These are phyloP conservation scores for Hirtodrosophila cameraria DNA, from an alignment of 2,888 invertebrate genomes.

Conservation along the genomic window DNA sequence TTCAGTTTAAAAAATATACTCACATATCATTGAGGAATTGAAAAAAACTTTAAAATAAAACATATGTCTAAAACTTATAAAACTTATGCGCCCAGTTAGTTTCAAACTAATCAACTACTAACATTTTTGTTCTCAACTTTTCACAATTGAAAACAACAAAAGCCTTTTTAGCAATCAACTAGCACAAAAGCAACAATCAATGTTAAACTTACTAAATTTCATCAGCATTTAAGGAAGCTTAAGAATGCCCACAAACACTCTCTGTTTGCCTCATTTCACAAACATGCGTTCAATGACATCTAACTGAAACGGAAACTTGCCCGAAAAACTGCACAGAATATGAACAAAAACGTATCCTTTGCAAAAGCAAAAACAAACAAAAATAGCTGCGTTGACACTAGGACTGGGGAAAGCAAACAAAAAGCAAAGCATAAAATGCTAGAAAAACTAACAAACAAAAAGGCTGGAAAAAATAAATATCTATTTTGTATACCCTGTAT, in stretches of 20 bases:
- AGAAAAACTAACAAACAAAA: constrained; percentile 54
- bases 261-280: constrained; percentile 7
- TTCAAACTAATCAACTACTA: not conserved
- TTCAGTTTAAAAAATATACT: too few species aligned
- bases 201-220: constrained; percentile 19
- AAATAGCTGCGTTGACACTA: constrained; percentile 61
- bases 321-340: constrained; percentile 13
- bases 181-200: constrained; percentile 1
- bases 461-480: constrained; percentile 4
- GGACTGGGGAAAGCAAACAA: constrained; percentile 53
- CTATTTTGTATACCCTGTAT: not conserved
- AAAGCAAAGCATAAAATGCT: constrained; percentile 38
- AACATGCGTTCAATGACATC: constrained; percentile 47
- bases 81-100: not conserved
- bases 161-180: constrained; percentile 22
- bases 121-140: constrained; percentile 3
- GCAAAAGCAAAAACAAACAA: constrained; percentile 49
- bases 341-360: constrained; percentile 29
- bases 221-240: constrained; percentile 30
- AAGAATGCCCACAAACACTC: not conserved
- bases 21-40: too few species aligned
- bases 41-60: too few species aligned
- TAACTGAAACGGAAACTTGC: constrained; percentile 29
- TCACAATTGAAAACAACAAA: not conserved
- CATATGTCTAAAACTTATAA: too few species aligned